These are phyloP conservation scores for Drosophila orosa DNA, from an alignment of 1,140 invertebrate species.

Conservation along the genomic window DNA sequence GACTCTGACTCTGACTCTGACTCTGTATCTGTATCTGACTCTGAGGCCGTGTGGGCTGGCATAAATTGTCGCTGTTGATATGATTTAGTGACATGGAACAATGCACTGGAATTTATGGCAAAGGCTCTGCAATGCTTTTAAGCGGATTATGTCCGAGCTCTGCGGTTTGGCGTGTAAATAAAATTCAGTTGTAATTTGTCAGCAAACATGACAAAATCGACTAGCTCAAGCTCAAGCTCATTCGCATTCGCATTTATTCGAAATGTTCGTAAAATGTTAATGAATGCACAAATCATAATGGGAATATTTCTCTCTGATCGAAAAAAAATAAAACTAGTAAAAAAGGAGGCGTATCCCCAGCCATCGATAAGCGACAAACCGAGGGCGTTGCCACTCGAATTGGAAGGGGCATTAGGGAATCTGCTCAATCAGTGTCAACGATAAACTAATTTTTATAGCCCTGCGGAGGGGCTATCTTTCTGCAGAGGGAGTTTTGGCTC, in stretches of 20 bases:
- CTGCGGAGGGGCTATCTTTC: not conserved
- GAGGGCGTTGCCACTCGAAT: slow-evolving; percentile 47
- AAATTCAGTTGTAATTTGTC: slow-evolving; percentile 72
- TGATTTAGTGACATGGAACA: slow-evolving; percentile 83
- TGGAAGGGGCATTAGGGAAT: slow-evolving; percentile 56
- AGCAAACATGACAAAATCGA: slow-evolving; percentile 63
- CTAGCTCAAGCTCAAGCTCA: slow-evolving; percentile 12
- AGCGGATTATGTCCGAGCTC: slow-evolving; percentile 76
- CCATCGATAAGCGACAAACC: slow-evolving; percentile 54
- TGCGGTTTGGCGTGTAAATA: slow-evolving; percentile 30
- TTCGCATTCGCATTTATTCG: slow-evolving; percentile 13
- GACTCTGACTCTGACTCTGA: slow-evolving; percentile 8
- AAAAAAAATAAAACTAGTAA: not conserved
- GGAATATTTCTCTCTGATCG: slow-evolving; percentile 5
- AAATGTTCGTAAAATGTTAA: slow-evolving; percentile 58
- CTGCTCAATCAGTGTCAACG: slow-evolving; percentile 70
- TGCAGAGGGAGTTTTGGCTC: not conserved
- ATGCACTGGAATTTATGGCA: slow-evolving; percentile 82
- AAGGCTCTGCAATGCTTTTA: slow-evolving; percentile 70
- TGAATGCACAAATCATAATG: slow-evolving; percentile 63
- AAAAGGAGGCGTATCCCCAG: slow-evolving; percentile 41
- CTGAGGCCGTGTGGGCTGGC: slow-evolving; percentile 63
- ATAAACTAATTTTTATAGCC: slow-evolving; percentile 70
- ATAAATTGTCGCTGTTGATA: slow-evolving; percentile 81
- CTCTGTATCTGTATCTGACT: not conserved